Conservation (phyloP, 2,888 invertebrate genomes). For the Chrysotoxum bicinctum region DNA sequence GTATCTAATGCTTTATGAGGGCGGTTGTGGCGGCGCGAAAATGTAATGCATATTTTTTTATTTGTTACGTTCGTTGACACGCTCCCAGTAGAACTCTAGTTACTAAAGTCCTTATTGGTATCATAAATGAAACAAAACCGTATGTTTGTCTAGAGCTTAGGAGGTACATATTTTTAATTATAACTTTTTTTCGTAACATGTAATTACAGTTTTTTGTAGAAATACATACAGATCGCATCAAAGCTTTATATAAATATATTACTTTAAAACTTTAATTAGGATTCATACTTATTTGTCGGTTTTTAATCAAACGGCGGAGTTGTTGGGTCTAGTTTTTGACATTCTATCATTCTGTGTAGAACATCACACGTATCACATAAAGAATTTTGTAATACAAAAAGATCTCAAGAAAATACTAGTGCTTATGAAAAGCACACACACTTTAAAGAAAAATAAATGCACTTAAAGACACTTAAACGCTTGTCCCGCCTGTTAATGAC, state of each 20-base stretch:
- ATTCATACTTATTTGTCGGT: slow-evolving; percentile 47
- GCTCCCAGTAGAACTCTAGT: slow-evolving; percentile 16
- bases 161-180: slow-evolving; percentile 42
- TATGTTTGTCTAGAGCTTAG: slow-evolving; percentile 39
- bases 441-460: too few relatives aligned
- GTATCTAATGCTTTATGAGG: slow-evolving; percentile 31
- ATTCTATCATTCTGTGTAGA: slow-evolving; percentile 35
- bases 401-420: too few relatives aligned
- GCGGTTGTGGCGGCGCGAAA: slow-evolving; percentile 6
- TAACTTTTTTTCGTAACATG: slow-evolving; percentile 3
- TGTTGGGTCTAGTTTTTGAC: slow-evolving; percentile 23
- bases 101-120: slow-evolving; percentile 24
- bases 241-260: slow-evolving; percentile 65
- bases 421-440: too few relatives aligned
- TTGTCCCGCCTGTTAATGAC: too few relatives aligned
- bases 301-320: too few relatives aligned
- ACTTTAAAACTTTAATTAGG: slow-evolving; percentile 31
- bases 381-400: too few relatives aligned
- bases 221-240: slow-evolving; percentile 63
- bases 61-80: slow-evolving; percentile 1
- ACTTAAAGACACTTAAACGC: too few relatives aligned
- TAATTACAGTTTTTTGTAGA: slow-evolving; percentile 33
- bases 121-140: slow-evolving; percentile 37
- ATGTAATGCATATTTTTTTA: slow-evolving; percentile 1
- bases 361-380: too few relatives aligned